Base-by-base conservation (phyloP, 2,797 vertebrate species). In the Aulostomus chinensis region DNA sequence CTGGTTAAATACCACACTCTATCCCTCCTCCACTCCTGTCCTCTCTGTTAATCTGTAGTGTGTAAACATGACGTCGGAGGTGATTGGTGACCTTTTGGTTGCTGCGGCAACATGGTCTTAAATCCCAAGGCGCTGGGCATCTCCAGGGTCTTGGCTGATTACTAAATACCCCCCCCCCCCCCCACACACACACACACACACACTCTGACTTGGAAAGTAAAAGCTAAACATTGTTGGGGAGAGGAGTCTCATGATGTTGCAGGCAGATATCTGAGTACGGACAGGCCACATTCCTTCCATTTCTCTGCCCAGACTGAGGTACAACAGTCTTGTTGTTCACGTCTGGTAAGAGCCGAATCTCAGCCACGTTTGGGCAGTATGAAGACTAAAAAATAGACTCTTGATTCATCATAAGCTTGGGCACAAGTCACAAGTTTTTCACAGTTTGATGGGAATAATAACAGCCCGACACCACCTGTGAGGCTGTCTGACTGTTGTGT, bases 21-120 rank as follows among this genome's bases (percentile, higher is more conserved):
- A 66, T 22, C 53, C 38, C 52, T 47, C 45, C 28, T 47, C 29
- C 38, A 11, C 68, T 55, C 38, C 39, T 24, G 45, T 59, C 68
- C 61, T 25, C 17, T 29, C 38, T 31, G 37, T 63, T 78, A 42
- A 57, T 83, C 64, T 55, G 42, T 29, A 24, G 40, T 57, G 76
- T 72, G 77, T 84, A 80, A 89, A 87, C 83, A 78, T 71, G 53
- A 75, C 21, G 34, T 82, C 39, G 4, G 68, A 81, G 61, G 66
- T 77, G 77, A 86, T 72, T 68, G 81, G 76, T 82, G 81, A 82
- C 78, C 68, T 77, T 86, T 84, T 18, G 51, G 82, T 88, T 70
- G 58, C 66, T 43, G 49, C 5, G 50, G 78, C 68, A 79, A 77
- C 58, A 1, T 35, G 65, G 54, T 41, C 55, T 62, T 57, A 75